phyloP scores from a whole-genome alignment of 1,140 invertebrate genomes.

The Chelonus insularis region DNA sequence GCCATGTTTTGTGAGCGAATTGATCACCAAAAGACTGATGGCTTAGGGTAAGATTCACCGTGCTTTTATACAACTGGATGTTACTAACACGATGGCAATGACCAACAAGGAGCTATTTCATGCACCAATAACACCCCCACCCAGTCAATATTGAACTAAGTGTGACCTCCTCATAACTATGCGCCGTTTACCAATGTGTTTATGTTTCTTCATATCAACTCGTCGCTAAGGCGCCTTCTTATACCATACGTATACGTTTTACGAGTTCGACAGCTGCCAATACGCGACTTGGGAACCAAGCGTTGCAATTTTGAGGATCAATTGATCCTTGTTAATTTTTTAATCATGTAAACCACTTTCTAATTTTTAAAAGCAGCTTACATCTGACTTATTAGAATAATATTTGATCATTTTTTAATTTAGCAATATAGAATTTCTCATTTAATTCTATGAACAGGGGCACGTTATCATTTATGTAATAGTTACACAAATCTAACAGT shows the following conservation, averaged over 20 bases:
- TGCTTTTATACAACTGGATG: constrained; percentile 51
- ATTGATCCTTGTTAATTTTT: constrained; percentile 7
- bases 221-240: not conserved
- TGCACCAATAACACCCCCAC: constrained; percentile 38
- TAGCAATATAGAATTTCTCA: too few species aligned
- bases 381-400: too few species aligned
- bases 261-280: constrained; percentile 23
- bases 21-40: constrained; percentile 53
- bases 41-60: constrained; percentile 46
- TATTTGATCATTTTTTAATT: too few species aligned
- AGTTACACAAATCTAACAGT: too few species aligned
- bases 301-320: constrained; percentile 33
- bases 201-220: constrained; percentile 52
- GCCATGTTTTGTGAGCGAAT: constrained; percentile 49
- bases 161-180: constrained; percentile 51
- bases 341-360: not conserved
- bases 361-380: not conserved
- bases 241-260: constrained; percentile 21
- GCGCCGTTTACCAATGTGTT: constrained; percentile 40
- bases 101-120: constrained; percentile 13
- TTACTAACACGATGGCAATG: constrained; percentile 20
- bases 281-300: constrained; percentile 57
- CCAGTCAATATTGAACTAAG: constrained; percentile 13
- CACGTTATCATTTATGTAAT: too few species aligned
- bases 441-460: too few species aligned